Conservation (phyloP, 1,140 invertebrate genomes). For the Octopus sinensis region DNA sequence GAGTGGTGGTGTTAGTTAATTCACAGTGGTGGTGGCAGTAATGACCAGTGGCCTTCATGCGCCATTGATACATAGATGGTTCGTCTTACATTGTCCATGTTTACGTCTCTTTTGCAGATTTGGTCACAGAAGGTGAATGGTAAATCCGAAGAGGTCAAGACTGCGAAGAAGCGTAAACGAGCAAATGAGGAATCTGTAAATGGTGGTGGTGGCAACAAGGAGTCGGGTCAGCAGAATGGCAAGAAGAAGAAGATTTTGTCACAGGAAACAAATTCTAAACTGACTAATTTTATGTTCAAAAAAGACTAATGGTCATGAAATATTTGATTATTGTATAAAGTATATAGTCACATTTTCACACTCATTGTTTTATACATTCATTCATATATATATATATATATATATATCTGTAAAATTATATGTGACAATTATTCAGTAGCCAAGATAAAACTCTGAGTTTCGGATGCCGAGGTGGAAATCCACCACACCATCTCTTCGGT, state of each 20-base stretch:
- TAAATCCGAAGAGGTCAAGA: slow-evolving; percentile 18
- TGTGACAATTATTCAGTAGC: no score
- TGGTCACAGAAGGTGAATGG: slow-evolving; percentile 43
- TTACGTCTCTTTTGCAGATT: slow-evolving; percentile 28
- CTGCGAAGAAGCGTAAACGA: slow-evolving; percentile 38
- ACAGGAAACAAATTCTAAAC: slow-evolving; percentile 37
- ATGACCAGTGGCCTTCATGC: neutral
- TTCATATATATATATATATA: no score
- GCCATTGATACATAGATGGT: neutral
- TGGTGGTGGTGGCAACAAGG: slow-evolving; percentile 9
- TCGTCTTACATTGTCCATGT: neutral
- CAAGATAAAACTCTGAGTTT: no score
- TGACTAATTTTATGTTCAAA: slow-evolving; percentile 39
- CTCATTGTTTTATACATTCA: no score
- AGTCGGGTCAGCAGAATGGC: slow-evolving; percentile 22
- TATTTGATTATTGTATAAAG: no score
- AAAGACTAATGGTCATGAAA: slow-evolving; percentile 19
- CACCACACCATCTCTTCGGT: no score
- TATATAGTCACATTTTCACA: no score
- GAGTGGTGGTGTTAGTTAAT: neutral
- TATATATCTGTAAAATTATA: no score
- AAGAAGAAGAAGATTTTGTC: slow-evolving; percentile 36
- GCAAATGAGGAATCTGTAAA: slow-evolving; percentile 19
- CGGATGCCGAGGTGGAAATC: no score
- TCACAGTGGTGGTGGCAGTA: neutral